Percentiles rank a stretch among this genome's conserved stretches.
These are phyloP conservation scores for Orius laevigatus DNA, from an alignment of 1,140 invertebrate genomes.

Conservation along the genomic window DNA sequence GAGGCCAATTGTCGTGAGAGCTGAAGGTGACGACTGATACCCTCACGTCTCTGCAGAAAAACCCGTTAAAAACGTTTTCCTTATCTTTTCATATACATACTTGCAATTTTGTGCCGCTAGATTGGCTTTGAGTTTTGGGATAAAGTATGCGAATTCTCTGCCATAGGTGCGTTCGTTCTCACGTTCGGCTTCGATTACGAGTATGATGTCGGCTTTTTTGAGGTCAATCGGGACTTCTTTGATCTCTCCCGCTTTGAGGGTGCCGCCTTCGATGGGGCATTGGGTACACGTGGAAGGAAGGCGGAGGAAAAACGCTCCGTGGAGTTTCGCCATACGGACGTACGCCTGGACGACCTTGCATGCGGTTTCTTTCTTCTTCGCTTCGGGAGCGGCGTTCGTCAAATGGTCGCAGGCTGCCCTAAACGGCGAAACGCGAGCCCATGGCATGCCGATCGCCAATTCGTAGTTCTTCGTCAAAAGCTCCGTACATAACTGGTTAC, in stretches of 20 bases:
- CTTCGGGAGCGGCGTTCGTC: conserved; percentile 22
- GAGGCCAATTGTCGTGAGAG: no score
- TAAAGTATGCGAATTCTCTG: no score
- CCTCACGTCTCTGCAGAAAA: no score
- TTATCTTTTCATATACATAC: no score
- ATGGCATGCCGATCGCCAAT: conserved; percentile 2
- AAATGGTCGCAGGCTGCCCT: conserved; percentile 47
- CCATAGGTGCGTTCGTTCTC: no score
- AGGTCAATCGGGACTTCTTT: neutral
- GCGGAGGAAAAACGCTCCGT: conserved; percentile 6
- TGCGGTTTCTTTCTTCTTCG: conserved; percentile 31
- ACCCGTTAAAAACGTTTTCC: no score
- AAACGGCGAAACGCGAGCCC: conserved; percentile 23
- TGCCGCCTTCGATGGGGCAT: no score
- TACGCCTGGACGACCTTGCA: conserved; percentile 43
- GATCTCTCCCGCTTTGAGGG: no score
- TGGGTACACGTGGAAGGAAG: neutral
- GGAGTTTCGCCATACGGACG: conserved; percentile 25
- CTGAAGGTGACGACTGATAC: no score
- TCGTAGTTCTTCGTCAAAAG: conserved; percentile 7
- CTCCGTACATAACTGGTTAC: conserved; percentile 7
- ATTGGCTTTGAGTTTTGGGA: no score
- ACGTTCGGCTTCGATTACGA: neutral
- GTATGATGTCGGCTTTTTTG: neutral
- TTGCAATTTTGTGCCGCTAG: no score